Evolutionary conservation across 2,797 vertebrate species (phyloP), one percentile per base, ranked within the genome.

Genomic region (Muscicapa comitata): DNA sequence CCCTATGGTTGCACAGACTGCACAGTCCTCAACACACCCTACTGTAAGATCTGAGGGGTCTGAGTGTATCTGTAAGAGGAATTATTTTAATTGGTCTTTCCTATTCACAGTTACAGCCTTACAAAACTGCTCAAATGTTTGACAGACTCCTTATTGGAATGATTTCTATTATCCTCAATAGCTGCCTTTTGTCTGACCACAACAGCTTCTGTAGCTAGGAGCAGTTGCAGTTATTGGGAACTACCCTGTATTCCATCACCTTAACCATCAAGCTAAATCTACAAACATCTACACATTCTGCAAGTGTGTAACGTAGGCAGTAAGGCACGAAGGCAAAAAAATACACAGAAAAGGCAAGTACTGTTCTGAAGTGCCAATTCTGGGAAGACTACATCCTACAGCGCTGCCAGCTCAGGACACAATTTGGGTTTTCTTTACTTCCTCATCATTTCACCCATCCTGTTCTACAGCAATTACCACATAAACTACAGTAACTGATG

Each of bases 331-430:
- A 78, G 16, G 21, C 8, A 33, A 72, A 71, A 77, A 65, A 53
- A 45, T 0, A 55, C 0, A 2, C 40, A 62, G 31, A 31, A 73
- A 86, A 72, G 26, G 8, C 0, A 0, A 75, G 14, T 19, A 31
- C 11, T 59, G 33, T 26, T 45, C 50, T 67, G 5, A 82, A 76
- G 37, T 2, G 2, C 7, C 76, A 24, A 47, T 35, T 81, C 51
- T 86, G 37, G 5, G 35, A 67, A 73, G 47, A 38, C 14, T 26
- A 29, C 0, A 1, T 38, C 53, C 57, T 38, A n/a, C 17, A 37
- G 6, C 7, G 48, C 2, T 68, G 62, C 9, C 53, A 61, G 47
- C 16, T 55, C 53, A 53, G 13, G 26, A 63, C 25, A 76, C 58
- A 77, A 26, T 26, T 29, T 3, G 9, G 6, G 9, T 43, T 71